Conservation (phyloP, 2,113 vertebrate species). For the Alosa alosa region DNA sequence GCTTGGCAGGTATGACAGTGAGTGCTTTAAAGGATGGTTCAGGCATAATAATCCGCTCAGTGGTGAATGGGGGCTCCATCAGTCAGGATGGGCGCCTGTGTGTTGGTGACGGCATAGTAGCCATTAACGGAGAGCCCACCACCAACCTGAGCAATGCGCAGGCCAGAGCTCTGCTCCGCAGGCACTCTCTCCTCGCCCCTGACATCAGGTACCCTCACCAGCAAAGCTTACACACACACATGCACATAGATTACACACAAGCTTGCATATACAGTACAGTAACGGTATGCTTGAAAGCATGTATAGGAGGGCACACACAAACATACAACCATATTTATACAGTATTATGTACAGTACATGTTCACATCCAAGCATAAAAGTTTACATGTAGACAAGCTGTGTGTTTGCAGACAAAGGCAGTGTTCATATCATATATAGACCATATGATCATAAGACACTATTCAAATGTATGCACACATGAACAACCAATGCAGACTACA, state of each 20-base stretch:
- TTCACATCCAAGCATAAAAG: not conserved
- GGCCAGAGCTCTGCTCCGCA: conserved; percentile 89
- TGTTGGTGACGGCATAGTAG: conserved; percentile 88
- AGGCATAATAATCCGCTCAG: conserved; percentile 89
- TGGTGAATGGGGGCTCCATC: conserved; percentile 89
- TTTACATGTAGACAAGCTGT: not conserved
- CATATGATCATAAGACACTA: not conserved
- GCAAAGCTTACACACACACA: conserved; percentile 10
- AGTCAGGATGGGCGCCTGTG: conserved; percentile 88
- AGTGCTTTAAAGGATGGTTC: conserved; percentile 89
- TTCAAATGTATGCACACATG: not conserved
- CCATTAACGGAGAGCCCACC: conserved; percentile 87
- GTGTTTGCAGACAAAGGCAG: not conserved
- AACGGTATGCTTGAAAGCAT: too few species aligned
- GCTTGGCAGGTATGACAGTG: conserved; percentile 88
- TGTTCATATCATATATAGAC: not conserved
- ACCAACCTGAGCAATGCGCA: conserved; percentile 81
- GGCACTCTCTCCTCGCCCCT: conserved; percentile 88
- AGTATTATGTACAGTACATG: not conserved
- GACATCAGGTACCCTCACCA: conserved; percentile 79
- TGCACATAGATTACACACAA: not conserved
- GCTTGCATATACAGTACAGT: too few species aligned
- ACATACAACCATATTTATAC: not conserved
- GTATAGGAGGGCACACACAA: not conserved
- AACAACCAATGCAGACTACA: not conserved